Percentiles rank a stretch among this genome's conserved stretches.
Evolutionary conservation across 2,113 vertebrate genomes (phyloP).

Genomic region (Leptobrachium ailaonicum): DNA sequence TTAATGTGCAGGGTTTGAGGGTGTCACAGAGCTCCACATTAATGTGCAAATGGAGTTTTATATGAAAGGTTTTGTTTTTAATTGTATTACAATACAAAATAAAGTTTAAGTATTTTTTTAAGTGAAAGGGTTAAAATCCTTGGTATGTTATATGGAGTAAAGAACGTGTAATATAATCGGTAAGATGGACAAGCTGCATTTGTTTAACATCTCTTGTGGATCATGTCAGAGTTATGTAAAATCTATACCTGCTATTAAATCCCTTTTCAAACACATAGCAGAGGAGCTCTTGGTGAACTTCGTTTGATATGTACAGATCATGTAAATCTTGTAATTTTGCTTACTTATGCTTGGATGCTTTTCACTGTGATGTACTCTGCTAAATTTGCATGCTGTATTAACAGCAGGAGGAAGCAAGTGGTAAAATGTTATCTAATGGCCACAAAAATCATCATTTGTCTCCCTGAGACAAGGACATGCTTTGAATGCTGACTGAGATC

Average conservation of each 20-base stretch:
- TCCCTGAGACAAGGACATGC: conserved; percentile 10
- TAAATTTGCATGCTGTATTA: conserved; percentile 20
- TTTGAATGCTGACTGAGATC: conserved; percentile 16
- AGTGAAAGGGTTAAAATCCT: conserved; percentile 37
- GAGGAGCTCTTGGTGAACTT: neutral
- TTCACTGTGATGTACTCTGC: neutral
- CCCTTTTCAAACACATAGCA: neutral
- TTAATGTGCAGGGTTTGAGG: too few species aligned
- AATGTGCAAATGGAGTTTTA: neutral
- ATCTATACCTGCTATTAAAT: conserved; percentile 18
- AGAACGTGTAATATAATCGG: conserved; percentile 33
- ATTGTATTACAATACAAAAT: too few species aligned
- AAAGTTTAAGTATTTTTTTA: neutral
- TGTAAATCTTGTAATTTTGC: conserved; percentile 24
- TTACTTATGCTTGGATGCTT: conserved; percentile 1
- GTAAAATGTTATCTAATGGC: conserved; percentile 29
- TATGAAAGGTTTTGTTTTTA: neutral
- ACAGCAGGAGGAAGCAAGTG: conserved; percentile 7
- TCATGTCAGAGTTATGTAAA: conserved; percentile 16
- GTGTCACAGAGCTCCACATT: too few species aligned
- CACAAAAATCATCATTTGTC: conserved; percentile 29
- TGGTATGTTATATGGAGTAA: conserved; percentile 34
- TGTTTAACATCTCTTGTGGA: conserved; percentile 26
- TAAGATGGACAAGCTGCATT: conserved; percentile 15
- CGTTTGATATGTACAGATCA: neutral